Conservation (phyloP, 2,113 vertebrate species). For the Periophthalmodon schlosseri region DNA sequence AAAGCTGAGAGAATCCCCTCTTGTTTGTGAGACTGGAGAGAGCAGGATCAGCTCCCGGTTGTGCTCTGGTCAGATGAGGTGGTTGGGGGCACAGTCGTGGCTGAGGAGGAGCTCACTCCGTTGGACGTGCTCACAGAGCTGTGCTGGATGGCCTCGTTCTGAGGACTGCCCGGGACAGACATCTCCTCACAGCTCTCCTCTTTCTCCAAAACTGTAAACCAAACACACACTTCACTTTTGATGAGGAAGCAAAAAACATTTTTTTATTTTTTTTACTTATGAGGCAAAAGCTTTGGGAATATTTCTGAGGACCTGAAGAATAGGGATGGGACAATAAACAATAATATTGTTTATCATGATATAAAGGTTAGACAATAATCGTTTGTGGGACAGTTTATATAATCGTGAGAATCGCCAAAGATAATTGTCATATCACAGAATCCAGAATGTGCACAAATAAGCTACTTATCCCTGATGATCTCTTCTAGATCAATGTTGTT, state of each 20-base stretch:
- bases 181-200: conserved; percentile 95
- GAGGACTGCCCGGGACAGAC: conserved; percentile 92
- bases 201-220: conserved; percentile 84
- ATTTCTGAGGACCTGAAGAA: too few relatives aligned
- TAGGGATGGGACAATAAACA: too few relatives aligned
- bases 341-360: too few relatives aligned
- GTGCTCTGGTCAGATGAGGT: conserved; percentile 89
- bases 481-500: too few relatives aligned
- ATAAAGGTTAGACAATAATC: too few relatives aligned
- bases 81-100: conserved; percentile 82
- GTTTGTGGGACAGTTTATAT: too few relatives aligned
- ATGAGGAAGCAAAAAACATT: not conserved
- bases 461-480: too few relatives aligned
- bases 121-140: conserved; percentile 98
- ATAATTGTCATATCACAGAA: too few relatives aligned
- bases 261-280: too few relatives aligned
- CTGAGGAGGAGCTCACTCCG: conserved; percentile 88
- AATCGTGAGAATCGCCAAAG: too few relatives aligned
- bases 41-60: conserved; percentile 91
- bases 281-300: too few relatives aligned
- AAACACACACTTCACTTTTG: not conserved
- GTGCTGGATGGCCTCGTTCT: conserved; percentile 94
- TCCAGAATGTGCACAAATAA: too few relatives aligned
- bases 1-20: conserved; percentile 70
- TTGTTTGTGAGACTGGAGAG: conserved; percentile 78